phyloP scores from a whole-genome alignment of 2,113 vertebrate genomes.

The Calonectris borealis region DNA sequence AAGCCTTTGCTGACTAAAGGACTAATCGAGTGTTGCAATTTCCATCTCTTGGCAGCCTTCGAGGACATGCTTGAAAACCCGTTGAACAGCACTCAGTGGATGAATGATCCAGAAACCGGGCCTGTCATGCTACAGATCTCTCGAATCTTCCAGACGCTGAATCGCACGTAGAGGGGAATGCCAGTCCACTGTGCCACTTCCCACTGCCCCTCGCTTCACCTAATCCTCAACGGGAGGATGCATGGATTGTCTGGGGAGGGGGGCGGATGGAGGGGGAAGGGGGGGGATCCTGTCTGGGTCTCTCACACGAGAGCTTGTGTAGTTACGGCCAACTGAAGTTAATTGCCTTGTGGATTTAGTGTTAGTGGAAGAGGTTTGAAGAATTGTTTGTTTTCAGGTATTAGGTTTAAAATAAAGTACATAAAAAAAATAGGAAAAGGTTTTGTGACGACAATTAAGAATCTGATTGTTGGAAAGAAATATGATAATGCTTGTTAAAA shows the following conservation, averaged over 20 bases:
- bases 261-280: not conserved
- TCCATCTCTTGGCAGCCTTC: conserved; percentile 76
- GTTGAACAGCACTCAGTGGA: conserved; percentile 99
- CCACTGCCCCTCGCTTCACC: not conserved
- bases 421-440: conserved; percentile 69
- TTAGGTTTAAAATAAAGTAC: conserved; percentile 47
- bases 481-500: not conserved
- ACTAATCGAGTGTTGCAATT: not conserved
- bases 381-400: conserved; percentile 48
- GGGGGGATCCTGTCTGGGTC: not conserved
- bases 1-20: not conserved
- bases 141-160: conserved; percentile 98
- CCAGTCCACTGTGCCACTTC: not conserved
- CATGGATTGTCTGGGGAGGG: not conserved
- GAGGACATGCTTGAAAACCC: conserved; percentile 99
- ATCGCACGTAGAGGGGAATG: conserved; percentile 85
- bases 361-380: conserved; percentile 53
- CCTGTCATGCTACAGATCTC: conserved; percentile 99
- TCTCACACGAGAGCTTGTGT: not conserved
- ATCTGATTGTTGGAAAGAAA: conserved; percentile 18
- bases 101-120: conserved; percentile 98
- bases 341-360: conserved; percentile 64
- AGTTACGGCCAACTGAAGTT: conserved; percentile 37
- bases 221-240: not conserved
- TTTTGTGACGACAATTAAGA: conserved; percentile 73